Evolutionary conservation across 2,113 vertebrate genomes (phyloP).

Genomic region (Fulica atra): DNA sequence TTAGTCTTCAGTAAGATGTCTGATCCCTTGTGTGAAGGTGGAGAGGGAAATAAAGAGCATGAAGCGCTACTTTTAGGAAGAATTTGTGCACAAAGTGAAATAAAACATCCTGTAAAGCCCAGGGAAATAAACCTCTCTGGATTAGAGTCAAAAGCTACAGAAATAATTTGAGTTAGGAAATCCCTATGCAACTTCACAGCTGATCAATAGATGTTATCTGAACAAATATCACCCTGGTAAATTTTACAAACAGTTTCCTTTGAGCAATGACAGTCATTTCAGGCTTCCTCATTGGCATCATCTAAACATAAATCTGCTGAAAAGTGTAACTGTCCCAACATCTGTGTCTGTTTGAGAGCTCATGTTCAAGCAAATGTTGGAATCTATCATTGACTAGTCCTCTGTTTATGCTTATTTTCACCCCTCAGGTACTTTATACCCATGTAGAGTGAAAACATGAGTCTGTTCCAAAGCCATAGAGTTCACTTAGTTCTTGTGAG

Average conservation of each 20-base stretch:
- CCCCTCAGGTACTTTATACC: neutral
- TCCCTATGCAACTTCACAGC: neutral
- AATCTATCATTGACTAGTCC: neutral
- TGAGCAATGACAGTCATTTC: neutral
- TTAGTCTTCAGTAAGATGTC: neutral
- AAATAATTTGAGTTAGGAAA: neutral
- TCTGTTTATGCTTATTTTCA: neutral
- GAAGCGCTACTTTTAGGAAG: neutral
- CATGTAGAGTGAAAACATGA: neutral
- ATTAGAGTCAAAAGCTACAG: neutral
- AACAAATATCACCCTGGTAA: neutral
- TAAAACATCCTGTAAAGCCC: neutral
- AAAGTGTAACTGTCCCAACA: neutral
- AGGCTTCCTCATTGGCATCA: neutral
- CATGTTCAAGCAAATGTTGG: neutral
- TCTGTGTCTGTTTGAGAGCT: neutral
- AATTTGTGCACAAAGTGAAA: neutral
- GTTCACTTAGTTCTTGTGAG: neutral
- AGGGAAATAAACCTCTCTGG: conserved; percentile 8
- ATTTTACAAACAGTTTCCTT: neutral
- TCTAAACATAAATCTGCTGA: neutral
- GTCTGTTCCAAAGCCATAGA: neutral
- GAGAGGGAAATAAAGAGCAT: neutral
- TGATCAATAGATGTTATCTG: neutral
- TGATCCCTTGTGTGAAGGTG: neutral